Evolutionary conservation across 2,113 vertebrate species (phyloP).

Genomic region (Cepphus grylle): DNA sequence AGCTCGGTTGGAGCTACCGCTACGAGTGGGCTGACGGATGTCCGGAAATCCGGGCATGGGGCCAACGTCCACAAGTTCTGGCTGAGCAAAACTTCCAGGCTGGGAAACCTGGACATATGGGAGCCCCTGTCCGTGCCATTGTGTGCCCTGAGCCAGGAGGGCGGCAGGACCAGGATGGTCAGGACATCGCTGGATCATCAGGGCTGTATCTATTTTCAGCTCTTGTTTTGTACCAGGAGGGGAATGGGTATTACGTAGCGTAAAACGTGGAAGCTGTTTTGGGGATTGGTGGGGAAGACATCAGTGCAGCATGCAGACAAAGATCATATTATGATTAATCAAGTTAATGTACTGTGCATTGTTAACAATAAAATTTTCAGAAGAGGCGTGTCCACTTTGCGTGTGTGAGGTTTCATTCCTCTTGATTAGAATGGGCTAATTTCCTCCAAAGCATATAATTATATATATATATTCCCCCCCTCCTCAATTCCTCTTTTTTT

Average conservation of each 20-base stretch:
- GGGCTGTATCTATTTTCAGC: conserved; percentile 2
- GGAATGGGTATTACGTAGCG: rapidly evolving
- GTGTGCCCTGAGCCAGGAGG: background rate
- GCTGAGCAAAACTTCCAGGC: background rate
- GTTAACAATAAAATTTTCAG: background rate
- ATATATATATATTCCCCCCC: no score
- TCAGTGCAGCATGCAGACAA: rapidly evolving
- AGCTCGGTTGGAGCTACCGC: background rate
- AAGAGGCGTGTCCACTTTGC: background rate
- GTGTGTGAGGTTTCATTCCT: background rate
- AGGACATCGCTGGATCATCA: background rate
- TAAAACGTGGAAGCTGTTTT: background rate
- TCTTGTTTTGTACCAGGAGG: background rate
- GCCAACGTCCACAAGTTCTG: background rate
- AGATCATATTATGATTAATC: background rate
- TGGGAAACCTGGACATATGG: conserved; percentile 37
- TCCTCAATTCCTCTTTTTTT: background rate
- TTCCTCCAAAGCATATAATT: background rate
- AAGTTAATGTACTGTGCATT: background rate
- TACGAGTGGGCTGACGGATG: background rate
- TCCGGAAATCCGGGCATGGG: background rate
- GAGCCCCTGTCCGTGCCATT: background rate
- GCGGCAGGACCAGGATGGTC: background rate
- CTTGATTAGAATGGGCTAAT: background rate
- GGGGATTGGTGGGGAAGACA: background rate